phyloP scores from a whole-genome alignment of 2,797 vertebrate genomes.

The Pseudochirops cupreus region DNA sequence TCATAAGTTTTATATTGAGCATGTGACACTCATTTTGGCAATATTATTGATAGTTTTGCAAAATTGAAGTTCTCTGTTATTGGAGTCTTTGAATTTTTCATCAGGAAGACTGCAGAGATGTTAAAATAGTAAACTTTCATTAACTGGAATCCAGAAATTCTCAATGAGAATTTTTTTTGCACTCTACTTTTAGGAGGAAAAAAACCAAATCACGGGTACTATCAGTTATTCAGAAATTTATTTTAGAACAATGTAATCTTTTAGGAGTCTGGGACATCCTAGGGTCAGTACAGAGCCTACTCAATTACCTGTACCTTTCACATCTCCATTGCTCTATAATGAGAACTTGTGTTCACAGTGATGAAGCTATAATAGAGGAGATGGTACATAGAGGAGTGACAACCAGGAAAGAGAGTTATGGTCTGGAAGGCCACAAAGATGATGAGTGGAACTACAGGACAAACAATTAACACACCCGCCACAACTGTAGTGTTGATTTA shows the following conservation, averaged over 20 bases:
- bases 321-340: constrained; percentile 12
- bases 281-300: not conserved
- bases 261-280: not conserved
- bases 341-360: constrained; percentile 44
- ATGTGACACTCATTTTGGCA: not conserved
- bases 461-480: not conserved
- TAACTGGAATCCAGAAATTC: not conserved
- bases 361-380: not conserved
- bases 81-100: constrained; percentile 39
- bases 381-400: not conserved
- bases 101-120: constrained; percentile 25
- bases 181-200: constrained; percentile 36
- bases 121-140: constrained; percentile 35
- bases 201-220: constrained; percentile 26
- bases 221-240: constrained; percentile 30
- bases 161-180: constrained; percentile 4
- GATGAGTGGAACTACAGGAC: not conserved
- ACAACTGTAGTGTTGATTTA: not conserved
- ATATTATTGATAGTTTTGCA: not conserved
- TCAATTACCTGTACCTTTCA: constrained; percentile 50
- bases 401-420: not conserved
- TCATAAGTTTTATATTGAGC: not conserved
- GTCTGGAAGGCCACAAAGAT: not conserved
- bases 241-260: constrained; percentile 49
- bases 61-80: not conserved